These are phyloP conservation scores for Macroglossus sobrinus DNA, from an alignment of 2,113 vertebrate genomes.

Conservation along the genomic window DNA sequence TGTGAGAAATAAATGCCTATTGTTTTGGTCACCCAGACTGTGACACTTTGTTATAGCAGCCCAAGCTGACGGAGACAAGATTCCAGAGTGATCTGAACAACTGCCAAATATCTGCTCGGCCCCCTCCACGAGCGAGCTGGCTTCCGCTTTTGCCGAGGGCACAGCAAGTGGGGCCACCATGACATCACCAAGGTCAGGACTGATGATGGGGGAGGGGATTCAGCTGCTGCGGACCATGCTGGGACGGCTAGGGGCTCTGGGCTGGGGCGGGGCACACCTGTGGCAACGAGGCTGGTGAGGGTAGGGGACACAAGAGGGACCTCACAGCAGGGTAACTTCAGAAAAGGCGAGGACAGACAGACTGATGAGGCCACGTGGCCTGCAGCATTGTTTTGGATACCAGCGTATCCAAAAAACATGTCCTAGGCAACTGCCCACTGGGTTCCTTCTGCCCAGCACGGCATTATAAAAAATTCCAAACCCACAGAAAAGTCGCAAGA, in stretches of 20 bases:
- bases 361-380: background rate
- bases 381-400: background rate
- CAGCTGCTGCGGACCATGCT: background rate
- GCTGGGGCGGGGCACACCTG: background rate
- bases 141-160: background rate
- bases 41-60: background rate
- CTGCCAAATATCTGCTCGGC: background rate
- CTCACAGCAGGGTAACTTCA: background rate
- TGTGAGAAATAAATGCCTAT: background rate
- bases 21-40: background rate
- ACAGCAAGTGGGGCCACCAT: background rate
- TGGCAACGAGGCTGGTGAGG: background rate
- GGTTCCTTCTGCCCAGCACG: background rate
- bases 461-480: background rate
- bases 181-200: background rate
- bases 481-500: background rate
- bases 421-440: background rate
- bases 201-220: background rate
- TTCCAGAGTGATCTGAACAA: background rate
- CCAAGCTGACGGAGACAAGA: background rate
- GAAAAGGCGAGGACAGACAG: background rate
- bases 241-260: background rate
- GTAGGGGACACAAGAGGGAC: background rate
- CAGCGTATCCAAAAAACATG: too few species aligned
- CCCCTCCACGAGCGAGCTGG: too few species aligned